A percentile compares a stretch with the other conserved stretches of the same genome.
These are phyloP conservation scores for Bombus picipes DNA, from an alignment of 1,140 invertebrate genomes.

Conservation along the genomic window DNA sequence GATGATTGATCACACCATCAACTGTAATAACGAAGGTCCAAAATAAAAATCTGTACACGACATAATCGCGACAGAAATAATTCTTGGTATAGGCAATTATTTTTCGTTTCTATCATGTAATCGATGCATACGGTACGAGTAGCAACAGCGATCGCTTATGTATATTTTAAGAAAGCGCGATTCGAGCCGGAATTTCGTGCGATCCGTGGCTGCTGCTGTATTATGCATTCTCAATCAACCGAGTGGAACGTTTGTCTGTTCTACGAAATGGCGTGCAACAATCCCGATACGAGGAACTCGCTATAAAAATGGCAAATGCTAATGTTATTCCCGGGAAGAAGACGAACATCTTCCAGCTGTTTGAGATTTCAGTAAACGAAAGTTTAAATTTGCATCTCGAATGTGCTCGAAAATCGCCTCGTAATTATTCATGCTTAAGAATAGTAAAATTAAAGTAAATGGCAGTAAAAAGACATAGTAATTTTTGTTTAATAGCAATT, in stretches of 20 bases:
- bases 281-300: background rate
- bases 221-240: constrained; percentile 61
- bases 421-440: no score
- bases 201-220: constrained; percentile 29
- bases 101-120: background rate
- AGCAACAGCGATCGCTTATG: background rate
- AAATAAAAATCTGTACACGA: background rate
- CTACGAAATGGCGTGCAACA: background rate
- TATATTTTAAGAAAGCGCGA: constrained; percentile 32
- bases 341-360: background rate
- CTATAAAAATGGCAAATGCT: background rate
- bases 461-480: no score
- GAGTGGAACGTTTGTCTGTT: constrained; percentile 14
- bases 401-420: no score
- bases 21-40: no score
- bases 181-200: background rate
- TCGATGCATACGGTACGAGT: constrained; percentile 10
- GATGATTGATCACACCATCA: no score
- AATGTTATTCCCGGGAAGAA: background rate
- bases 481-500: no score
- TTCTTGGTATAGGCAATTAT: constrained; percentile 5
- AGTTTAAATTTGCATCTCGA: no score
- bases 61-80: no score
- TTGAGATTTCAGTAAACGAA: background rate
- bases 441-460: no score